These are phyloP conservation scores for Ariolimax columbianus DNA, from an alignment of 2,888 invertebrate species.

Conservation along the genomic window DNA sequence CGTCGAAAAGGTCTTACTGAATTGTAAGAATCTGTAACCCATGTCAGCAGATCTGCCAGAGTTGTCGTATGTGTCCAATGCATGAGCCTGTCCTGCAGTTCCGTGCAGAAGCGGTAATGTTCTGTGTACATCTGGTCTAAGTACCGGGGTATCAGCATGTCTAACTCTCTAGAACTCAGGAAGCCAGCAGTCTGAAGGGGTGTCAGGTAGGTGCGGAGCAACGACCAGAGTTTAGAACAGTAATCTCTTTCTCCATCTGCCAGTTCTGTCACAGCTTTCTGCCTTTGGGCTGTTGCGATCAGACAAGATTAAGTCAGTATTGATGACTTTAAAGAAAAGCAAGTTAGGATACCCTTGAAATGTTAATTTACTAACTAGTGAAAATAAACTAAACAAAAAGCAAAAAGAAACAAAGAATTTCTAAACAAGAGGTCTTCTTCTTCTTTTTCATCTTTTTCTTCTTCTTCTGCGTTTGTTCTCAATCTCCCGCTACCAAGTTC, in stretches of 20 bases:
- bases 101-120: conserved; percentile 78
- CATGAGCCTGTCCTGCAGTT: conserved; percentile 77
- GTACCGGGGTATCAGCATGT: conserved; percentile 79
- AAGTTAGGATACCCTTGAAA: too few species aligned
- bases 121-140: conserved; percentile 78
- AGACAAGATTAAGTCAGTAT: not conserved
- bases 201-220: conserved; percentile 78
- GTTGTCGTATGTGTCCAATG: conserved; percentile 77
- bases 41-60: conserved; percentile 78
- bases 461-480: too few species aligned
- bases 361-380: too few species aligned
- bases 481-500: too few species aligned
- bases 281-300: conserved; percentile 62
- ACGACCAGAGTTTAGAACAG: conserved; percentile 79
- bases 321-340: not conserved
- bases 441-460: too few species aligned
- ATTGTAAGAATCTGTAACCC: conserved; percentile 65
- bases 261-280: conserved; percentile 74
- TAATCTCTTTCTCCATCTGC: conserved; percentile 79
- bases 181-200: conserved; percentile 74
- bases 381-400: not conserved
- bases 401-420: too few species aligned
- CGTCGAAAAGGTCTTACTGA: conserved; percentile 37
- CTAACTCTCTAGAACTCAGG: conserved; percentile 64
- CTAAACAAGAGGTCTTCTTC: too few species aligned